Base-by-base conservation (phyloP, 2,888 invertebrate species). In the Xestobium rufovillosum region DNA sequence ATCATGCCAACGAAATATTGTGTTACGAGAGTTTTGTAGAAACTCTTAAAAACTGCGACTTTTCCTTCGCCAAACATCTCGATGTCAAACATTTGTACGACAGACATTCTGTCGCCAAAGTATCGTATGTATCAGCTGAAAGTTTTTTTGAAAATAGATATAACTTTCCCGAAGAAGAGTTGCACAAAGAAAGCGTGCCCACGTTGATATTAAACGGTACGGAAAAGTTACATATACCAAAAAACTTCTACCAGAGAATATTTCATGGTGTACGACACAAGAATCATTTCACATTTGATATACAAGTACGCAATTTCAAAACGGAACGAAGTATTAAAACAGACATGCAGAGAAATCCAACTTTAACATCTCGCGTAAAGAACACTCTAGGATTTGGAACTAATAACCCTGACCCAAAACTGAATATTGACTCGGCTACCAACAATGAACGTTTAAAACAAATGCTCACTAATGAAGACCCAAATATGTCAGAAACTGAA, bases 271-370 rank as follows among this genome's bases (percentile, higher is more conserved):
- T 65, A 25, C 33, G 47, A 26, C 44, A 50, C 25, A 49, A 58
- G 29, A 62, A 60, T 38, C 50, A 44, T 14, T 63, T 58, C 45
- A 49, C 49, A 10, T 65, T 61, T 41, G 66, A 67, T 51, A 58
- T 76, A 12, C 80, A 81, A 60, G 69, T 76, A 11, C 73, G 89
- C 34, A 76, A 76, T 23, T 90, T 90, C 61, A 89, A 88, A 67
- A 89, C 88, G 0, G 80, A 84, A 47, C 70, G 87, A 34, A 77
- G 75, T 43, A 69, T 82, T 15, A 72, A 76, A 46, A 76, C 83
- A 0, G 87, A 87, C 51, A 57, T 74, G 32, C 72, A 76, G 48
- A 67, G 86, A 49, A 86, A 85, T 64, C 83, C 86, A 1, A 73
- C 78, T 25, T 57, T 85, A 34, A 62, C 76, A n/a, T 71, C 74